Evolutionary conservation across 2,797 vertebrate species (phyloP), one percentile per base, ranked within the genome.

Genomic region (Myoxocephalus aenaeus): DNA sequence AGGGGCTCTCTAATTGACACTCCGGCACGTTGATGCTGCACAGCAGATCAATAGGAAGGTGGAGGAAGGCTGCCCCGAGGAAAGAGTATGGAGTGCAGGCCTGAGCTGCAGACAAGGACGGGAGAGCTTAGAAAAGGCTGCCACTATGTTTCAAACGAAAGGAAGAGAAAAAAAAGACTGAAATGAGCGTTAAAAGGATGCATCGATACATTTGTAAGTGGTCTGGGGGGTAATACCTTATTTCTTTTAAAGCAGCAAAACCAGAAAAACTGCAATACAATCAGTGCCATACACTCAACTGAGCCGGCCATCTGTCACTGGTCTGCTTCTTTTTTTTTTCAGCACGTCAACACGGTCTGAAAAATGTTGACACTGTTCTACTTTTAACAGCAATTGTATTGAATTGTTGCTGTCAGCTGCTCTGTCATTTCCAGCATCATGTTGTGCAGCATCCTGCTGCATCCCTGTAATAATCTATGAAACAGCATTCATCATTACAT

Each of bases 1-100:
- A 89, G 87, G 86, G 73, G 77, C 77, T 82, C 80, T 87, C 90
- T 93, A 92, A 94, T 92, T 93, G 91, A 92, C 92, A 91, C 88
- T 92, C 87, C 75, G 87, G 89, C 88, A 92, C 90, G 88, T 88
- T 92, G 91, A 90, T 83, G 90, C 87, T 86, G 80, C 85, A 84
- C 85, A 81, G 89, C 75, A 83, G 90, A 94, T 93, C 92, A 91
- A 93, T 94, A 92, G 85, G 36, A 57, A 88, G 88, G 85, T 84
- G 83, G 83, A 86, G 63, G 84, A 65, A 84, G 80, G 82, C 84
- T 83, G 85, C 86, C 77, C 80, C 27, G 74, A 89, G 89, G 80
- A 91, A 82, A 89, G 83, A 54, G 83, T 90, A 88, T 78, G 80
- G 70, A 87, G 83, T 76, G 70, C 40, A 73, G 65, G 66, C 68